Evolutionary conservation across 2,113 vertebrate genomes (phyloP), one percentile per base, ranked within the genome.

Genomic region (Tetrao urogallus): DNA sequence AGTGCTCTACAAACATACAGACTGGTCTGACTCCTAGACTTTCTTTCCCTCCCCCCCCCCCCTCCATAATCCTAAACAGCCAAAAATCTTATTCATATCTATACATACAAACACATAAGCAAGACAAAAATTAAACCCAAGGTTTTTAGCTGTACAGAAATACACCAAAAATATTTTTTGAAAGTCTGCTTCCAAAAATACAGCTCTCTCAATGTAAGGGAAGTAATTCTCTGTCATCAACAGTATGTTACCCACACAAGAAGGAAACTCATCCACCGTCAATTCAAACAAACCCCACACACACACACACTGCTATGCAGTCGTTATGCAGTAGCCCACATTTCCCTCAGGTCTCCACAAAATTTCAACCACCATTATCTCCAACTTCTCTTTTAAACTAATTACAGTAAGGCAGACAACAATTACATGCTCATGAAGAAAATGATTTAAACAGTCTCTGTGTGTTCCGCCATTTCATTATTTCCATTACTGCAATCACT

Each of bases 31-130:
- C 30, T 54, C 30, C 42, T 28, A 54, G 52, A 54, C 13, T 54
- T 63, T 43, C 79, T 63, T 45, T 80, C 42, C 12, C 24, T 20
- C 34, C 71, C 38, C 38, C 38, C 38, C 38, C 38, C 38, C 10
- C 8, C 38, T 38, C 38, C 9, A 69, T 43, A 43, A 34, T 11
- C 63, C 27, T 30, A 19, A 24, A 75, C n/a, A 75, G 21, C 10
- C 34, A 75, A 80, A 86, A 83, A 28, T 3, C 22, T 66, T 54
- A 87, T 24, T 30, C 10, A 28, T 10, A n/a, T 22, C 54, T 4
- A 54, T 27, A 63, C 27, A 61, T 5, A 45, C 1, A 36, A 36
- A 82, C 0, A 45, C 0, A 32, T 4, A 19, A 4, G 42, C 5
- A 80, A 3, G 15, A 52, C 3, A 8, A 40, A 77, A 45, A 48